These are phyloP conservation scores for Caranx melampygus DNA, from an alignment of 2,113 vertebrate species.

Conservation along the genomic window DNA sequence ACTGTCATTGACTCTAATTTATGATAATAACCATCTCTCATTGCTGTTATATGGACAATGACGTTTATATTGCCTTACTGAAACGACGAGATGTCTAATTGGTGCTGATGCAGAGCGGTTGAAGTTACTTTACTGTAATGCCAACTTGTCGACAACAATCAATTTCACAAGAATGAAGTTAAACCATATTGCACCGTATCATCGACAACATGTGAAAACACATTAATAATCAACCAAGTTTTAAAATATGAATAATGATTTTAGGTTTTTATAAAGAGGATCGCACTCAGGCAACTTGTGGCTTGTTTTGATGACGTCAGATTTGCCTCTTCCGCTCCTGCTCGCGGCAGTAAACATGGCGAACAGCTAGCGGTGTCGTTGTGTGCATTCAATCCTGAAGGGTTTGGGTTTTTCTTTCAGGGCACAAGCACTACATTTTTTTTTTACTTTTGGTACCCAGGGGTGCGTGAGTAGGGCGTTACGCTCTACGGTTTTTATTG, in stretches of 20 bases:
- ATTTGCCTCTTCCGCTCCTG: conserved; percentile 30
- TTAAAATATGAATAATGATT: neutral
- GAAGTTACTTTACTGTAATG: neutral
- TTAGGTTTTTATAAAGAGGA: neutral
- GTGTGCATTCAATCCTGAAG: conserved; percentile 5
- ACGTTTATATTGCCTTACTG: neutral
- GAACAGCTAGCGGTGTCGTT: conserved; percentile 41
- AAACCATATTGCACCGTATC: too few relatives aligned
- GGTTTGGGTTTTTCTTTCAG: neutral
- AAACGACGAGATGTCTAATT: neutral
- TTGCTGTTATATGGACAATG: neutral
- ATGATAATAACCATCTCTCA: neutral
- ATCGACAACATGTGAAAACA: neutral
- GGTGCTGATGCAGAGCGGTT: neutral
- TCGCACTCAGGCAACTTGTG: neutral
- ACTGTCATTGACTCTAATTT: too few relatives aligned
- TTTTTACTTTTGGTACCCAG: neutral
- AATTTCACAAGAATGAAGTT: too few relatives aligned
- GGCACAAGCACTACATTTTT: neutral
- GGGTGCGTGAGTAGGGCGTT: neutral
- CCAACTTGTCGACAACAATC: too few relatives aligned
- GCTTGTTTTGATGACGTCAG: conserved; percentile 36
- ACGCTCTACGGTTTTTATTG: neutral
- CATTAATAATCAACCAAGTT: neutral
- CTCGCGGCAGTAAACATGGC: conserved; percentile 75